Base-by-base conservation (phyloP, 2,113 vertebrate genomes). In the Nothoprocta pentlandii region DNA sequence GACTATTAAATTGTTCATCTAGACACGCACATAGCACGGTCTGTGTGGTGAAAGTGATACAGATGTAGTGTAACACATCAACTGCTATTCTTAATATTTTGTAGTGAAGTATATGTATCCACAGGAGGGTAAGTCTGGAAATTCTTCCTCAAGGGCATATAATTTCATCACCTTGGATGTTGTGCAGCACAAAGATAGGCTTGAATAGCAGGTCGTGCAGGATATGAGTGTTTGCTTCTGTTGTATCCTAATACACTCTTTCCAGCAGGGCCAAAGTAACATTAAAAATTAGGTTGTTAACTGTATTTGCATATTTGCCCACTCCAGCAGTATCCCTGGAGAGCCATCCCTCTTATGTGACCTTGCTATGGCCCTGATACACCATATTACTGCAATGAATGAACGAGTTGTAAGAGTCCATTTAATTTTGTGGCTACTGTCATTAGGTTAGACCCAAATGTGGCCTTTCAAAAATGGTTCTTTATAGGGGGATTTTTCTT, bases 331-430 rank as follows among this genome's bases (percentile, higher is more conserved):
- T 23, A 58, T 94, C 96, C 91, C 96, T 36, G 44, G 96, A 92
- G 96, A 94, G 95, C 92, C 93, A 96, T 96, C n/a, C 26, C 28
- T 96, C 92, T 89, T 94, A 66, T 15, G 69, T 95, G 95, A 96
- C 95, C 96, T 94, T 12, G 2, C 89, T 73, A 34, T 95, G 96
- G 91, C 95, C 96, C 74, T 94, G 44, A 26, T 93, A 79, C 14
- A 34, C 58, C 13, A 47, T 86, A 34, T 92, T 44, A 42, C 51
- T 51, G 44, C 39, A 89, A 93, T 76, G 84, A 96, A 94, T 94
- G 89, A 73, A 92, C 92, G 91, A 87, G 32, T 87, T 96, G 93
- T 93, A 79, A 93, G 91, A 94, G 49, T n/a, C 20, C 89, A 81
- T 95, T 95, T 96, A 89, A 95, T 95, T 96, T 95, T 73, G 93